These are phyloP conservation scores for Parambassis ranga DNA, from an alignment of 2,797 vertebrate species.

Conservation along the genomic window DNA sequence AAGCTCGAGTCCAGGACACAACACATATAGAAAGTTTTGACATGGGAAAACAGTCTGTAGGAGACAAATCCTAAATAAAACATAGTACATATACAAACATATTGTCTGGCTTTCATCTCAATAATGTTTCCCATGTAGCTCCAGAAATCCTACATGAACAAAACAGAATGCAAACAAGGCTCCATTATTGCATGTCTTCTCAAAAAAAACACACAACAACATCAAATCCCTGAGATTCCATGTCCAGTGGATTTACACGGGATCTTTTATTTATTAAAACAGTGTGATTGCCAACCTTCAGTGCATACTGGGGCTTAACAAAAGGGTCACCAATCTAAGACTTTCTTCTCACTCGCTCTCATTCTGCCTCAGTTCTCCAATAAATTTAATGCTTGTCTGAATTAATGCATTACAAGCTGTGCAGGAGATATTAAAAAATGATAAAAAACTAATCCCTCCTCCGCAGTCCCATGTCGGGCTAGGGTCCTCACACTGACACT, in stretches of 20 bases:
- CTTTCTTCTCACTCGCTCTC: background rate
- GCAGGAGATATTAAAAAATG: slow-evolving; percentile 80
- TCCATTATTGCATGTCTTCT: slow-evolving; percentile 60
- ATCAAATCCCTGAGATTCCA: slow-evolving; percentile 50
- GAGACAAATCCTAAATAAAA: background rate
- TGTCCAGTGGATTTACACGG: slow-evolving; percentile 35
- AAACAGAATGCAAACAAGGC: slow-evolving; percentile 30
- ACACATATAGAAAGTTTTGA: slow-evolving; percentile 56
- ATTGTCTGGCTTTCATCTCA: slow-evolving; percentile 47
- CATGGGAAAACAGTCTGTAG: background rate
- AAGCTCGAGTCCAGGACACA: slow-evolving; percentile 34
- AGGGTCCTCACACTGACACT: slow-evolving; percentile 59
- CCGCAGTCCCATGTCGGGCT: slow-evolving; percentile 40
- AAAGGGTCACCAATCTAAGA: slow-evolving; percentile 40
- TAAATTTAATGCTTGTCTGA: slow-evolving; percentile 79
- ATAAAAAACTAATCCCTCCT: slow-evolving; percentile 79
- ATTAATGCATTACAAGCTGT: slow-evolving; percentile 80
- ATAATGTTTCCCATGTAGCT: slow-evolving; percentile 31
- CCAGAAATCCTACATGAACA: slow-evolving; percentile 20
- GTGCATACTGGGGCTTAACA: slow-evolving; percentile 40
- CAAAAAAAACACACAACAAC: slow-evolving; percentile 3
- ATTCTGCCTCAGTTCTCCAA: slow-evolving; percentile 58
- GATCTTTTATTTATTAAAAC: slow-evolving; percentile 67
- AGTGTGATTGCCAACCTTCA: slow-evolving; percentile 37
- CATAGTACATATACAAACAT: background rate